Evolutionary conservation across 2,888 invertebrate species (phyloP).

Genomic region (Ormyrus pomaceus): DNA sequence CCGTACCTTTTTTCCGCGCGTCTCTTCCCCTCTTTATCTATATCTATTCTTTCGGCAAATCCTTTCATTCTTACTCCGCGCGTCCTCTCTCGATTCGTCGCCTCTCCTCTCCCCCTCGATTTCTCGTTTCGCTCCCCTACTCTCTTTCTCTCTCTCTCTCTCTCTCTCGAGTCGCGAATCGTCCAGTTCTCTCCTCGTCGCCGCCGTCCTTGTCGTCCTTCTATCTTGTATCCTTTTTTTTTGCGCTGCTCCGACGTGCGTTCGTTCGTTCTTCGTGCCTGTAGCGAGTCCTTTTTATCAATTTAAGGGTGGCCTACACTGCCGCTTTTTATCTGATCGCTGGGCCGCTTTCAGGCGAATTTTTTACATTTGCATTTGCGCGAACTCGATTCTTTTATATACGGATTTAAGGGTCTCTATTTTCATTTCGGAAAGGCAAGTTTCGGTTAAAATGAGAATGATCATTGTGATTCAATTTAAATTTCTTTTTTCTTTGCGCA

Average conservation of each 20-base stretch:
- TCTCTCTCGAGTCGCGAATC: slow-evolving; percentile 20
- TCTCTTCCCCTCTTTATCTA: slow-evolving; percentile 39
- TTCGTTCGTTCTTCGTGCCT: background rate
- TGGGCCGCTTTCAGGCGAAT: slow-evolving; percentile 1
- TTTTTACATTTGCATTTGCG: background rate
- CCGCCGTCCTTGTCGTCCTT: slow-evolving; percentile 1
- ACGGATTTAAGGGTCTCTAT: no score
- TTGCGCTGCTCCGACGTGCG: background rate
- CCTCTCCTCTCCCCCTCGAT: slow-evolving; percentile 4
- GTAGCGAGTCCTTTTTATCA: slow-evolving; percentile 30
- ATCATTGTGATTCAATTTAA: no score
- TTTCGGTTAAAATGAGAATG: no score
- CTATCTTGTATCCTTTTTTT: slow-evolving; percentile 9
- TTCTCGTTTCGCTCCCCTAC: slow-evolving; percentile 26
- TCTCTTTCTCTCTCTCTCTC: background rate
- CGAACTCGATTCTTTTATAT: no score
- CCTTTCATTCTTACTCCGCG: slow-evolving; percentile 52
- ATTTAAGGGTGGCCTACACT: slow-evolving; percentile 24
- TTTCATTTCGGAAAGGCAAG: no score
- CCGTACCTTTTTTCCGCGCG: no score
- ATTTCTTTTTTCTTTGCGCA: no score
- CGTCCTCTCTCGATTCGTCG: slow-evolving; percentile 26
- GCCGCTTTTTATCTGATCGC: background rate
- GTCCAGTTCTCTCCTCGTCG: slow-evolving; percentile 18
- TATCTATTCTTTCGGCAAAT: slow-evolving; percentile 51